Conservation (phyloP, 2,888 invertebrate species). For the Apoda limacodes region DNA sequence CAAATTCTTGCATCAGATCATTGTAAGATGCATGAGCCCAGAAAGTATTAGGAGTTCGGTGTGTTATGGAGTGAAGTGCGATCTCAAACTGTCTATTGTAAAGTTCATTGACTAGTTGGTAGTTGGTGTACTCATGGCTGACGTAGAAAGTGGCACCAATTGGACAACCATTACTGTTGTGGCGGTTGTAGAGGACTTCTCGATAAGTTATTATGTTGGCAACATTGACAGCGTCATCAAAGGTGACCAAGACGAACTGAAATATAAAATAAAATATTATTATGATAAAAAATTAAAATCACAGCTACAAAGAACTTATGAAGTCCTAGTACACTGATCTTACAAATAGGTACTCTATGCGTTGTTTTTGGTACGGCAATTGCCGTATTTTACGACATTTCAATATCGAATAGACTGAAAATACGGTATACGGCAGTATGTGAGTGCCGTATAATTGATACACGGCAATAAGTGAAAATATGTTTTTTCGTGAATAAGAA, state of each 20-base stretch:
- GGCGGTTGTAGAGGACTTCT: slow-evolving; percentile 51
- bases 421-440: no score
- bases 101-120: slow-evolving; percentile 69
- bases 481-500: no score
- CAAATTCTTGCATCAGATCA: slow-evolving; percentile 66
- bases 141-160: slow-evolving; percentile 76
- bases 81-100: slow-evolving; percentile 72
- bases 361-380: no score
- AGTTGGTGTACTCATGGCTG: slow-evolving; percentile 79
- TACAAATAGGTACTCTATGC: no score
- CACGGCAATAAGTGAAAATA: no score
- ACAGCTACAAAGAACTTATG: no score
- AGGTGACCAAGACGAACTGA: slow-evolving; percentile 75
- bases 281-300: no score
- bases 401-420: no score
- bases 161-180: slow-evolving; percentile 74
- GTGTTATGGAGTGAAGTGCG: slow-evolving; percentile 77
- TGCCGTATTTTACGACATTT: no score
- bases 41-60: slow-evolving; percentile 61
- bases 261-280: slow-evolving; percentile 24
- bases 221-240: slow-evolving; percentile 73
- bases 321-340: no score
- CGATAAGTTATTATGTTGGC: slow-evolving; percentile 66
- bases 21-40: slow-evolving; percentile 67
- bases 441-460: no score